These are phyloP conservation scores for Dicycla oo DNA, from an alignment of 2,888 invertebrate genomes.

Conservation along the genomic window DNA sequence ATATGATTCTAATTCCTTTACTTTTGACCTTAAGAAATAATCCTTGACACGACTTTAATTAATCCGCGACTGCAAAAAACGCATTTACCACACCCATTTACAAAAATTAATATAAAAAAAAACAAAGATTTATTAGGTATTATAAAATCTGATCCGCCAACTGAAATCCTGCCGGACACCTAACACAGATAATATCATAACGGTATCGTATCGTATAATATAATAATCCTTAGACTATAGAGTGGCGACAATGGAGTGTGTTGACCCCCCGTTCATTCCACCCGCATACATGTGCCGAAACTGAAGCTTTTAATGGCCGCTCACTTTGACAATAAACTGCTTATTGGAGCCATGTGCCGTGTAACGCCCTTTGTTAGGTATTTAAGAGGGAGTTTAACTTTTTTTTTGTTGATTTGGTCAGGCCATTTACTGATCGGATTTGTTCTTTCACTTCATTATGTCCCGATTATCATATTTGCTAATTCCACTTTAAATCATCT, in stretches of 20 bases:
- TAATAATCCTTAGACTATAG: constrained; percentile 51
- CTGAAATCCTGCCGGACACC: constrained; percentile 14
- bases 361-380: constrained; percentile 52
- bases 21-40: no score
- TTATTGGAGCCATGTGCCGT: constrained; percentile 55
- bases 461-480: neutral
- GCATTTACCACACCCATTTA: neutral
- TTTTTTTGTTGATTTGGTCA: constrained; percentile 1
- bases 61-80: no score
- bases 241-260: constrained; percentile 58
- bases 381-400: constrained; percentile 29
- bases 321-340: constrained; percentile 62
- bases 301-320: constrained; percentile 47
- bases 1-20: no score
- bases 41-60: no score
- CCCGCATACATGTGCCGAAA: constrained; percentile 67
- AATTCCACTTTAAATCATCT: neutral
- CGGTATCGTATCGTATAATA: constrained; percentile 45
- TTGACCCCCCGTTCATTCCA: constrained; percentile 67
- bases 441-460: no score
- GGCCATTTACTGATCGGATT: neutral
- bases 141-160: constrained; percentile 30
- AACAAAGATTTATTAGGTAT: neutral
- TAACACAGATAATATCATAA: constrained; percentile 47
- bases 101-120: neutral